Evolutionary conservation across 2,113 vertebrate species (phyloP).

Genomic region (Varanus salvator): DNA sequence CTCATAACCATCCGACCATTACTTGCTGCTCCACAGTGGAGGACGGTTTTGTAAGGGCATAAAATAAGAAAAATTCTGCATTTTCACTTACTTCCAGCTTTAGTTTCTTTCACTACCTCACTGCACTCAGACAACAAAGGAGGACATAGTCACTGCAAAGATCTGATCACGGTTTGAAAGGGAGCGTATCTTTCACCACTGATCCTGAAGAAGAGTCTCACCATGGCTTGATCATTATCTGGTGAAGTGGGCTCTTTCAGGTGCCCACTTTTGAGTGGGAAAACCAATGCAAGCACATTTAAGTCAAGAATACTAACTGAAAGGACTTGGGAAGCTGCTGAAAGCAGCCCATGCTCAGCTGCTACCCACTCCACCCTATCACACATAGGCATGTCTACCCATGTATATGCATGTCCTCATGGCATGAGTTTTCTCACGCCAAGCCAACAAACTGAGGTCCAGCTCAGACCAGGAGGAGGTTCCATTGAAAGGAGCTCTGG

Average conservation of each 20-base stretch:
- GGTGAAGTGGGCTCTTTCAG: neutral
- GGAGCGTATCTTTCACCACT: neutral
- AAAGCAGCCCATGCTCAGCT: neutral
- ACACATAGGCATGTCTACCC: neutral
- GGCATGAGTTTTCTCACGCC: too few relatives aligned
- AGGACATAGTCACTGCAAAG: neutral
- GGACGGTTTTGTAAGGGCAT: slow-evolving; percentile 13
- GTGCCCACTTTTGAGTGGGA: neutral
- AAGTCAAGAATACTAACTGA: neutral
- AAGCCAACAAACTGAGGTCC: too few relatives aligned
- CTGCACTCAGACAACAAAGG: neutral
- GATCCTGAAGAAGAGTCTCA: neutral
- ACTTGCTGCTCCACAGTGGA: neutral
- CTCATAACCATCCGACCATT: neutral
- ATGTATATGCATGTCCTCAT: neutral
- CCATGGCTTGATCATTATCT: too few relatives aligned
- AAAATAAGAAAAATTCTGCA: neutral
- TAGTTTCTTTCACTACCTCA: neutral
- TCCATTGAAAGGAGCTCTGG: too few relatives aligned
- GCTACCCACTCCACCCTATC: too few relatives aligned
- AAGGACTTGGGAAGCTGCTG: neutral
- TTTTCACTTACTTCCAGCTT: slow-evolving; percentile 6
- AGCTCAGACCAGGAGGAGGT: too few relatives aligned
- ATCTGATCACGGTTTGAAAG: neutral
- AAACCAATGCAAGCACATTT: neutral